Evolutionary conservation across 2,113 vertebrate species (phyloP).

Genomic region (Vanacampus margaritifer): DNA sequence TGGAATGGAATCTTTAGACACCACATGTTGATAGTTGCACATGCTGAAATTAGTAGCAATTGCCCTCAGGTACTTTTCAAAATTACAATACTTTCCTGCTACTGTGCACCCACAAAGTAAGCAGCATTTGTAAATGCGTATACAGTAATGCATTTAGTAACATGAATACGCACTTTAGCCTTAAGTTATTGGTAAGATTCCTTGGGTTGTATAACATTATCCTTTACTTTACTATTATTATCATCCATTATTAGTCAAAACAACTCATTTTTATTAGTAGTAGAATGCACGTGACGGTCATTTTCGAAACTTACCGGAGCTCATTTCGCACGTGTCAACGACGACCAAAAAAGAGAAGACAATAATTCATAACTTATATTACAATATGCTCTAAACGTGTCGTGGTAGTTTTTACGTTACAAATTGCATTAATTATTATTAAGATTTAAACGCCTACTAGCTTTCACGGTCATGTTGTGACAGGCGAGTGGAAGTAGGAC

Average conservation of each 20-base stretch:
- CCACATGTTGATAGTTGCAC: neutral
- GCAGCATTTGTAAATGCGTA: no score
- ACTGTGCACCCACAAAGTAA: neutral
- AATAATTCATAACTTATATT: neutral
- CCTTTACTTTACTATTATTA: no score
- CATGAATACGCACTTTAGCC: no score
- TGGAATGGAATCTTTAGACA: neutral
- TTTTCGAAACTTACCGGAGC: slow-evolving; percentile 48
- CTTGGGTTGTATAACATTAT: no score
- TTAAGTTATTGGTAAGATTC: no score
- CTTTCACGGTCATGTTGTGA: neutral
- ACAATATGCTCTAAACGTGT: no score
- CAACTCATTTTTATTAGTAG: neutral
- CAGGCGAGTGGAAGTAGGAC: slow-evolving; percentile 16
- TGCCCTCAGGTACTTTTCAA: neutral
- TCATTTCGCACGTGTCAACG: slow-evolving; percentile 35
- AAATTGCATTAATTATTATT: no score
- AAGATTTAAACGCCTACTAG: neutral
- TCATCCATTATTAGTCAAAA: no score
- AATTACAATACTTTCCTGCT: neutral
- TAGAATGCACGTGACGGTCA: neutral
- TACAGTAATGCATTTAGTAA: no score
- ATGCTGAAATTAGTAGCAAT: neutral
- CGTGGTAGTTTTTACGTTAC: neutral
- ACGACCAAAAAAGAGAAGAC: neutral